phyloP scores from a whole-genome alignment of 2,113 vertebrate genomes.

The Platycercus adscitus region DNA sequence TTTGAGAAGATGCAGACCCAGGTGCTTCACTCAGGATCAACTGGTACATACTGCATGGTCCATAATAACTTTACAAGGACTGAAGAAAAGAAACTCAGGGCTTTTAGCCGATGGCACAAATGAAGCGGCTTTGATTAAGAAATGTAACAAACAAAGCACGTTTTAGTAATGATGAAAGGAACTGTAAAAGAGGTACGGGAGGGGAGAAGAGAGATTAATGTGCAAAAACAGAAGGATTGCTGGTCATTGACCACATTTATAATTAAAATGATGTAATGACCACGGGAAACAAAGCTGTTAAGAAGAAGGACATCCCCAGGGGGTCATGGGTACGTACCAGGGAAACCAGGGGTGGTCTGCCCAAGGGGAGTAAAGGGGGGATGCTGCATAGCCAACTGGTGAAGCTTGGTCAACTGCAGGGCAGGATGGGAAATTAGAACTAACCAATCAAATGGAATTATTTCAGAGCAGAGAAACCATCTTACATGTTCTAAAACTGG shows the following conservation, averaged over 20 bases:
- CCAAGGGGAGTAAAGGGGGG: conserved; percentile 97
- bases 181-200: conserved; percentile 12
- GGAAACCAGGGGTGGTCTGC: conserved; percentile 98
- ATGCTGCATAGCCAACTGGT: conserved; percentile 99
- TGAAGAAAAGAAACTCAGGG: conserved; percentile 21
- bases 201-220: conserved; percentile 59
- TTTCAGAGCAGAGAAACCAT: conserved; percentile 91
- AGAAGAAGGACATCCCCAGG: conserved; percentile 89
- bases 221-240: conserved; percentile 63
- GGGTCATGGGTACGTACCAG: conserved; percentile 95
- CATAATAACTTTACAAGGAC: conserved; percentile 33
- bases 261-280: conserved; percentile 81
- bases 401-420: conserved; percentile 99
- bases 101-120: conserved; percentile 46
- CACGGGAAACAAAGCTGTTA: conserved; percentile 84
- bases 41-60: conserved; percentile 48
- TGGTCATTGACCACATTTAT: conserved; percentile 78
- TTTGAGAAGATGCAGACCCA: neutral
- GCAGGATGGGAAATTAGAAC: conserved; percentile 98
- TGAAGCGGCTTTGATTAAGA: conserved; percentile 32
- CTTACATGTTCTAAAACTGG: conserved; percentile 79
- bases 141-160: conserved; percentile 45
- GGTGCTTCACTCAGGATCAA: neutral
- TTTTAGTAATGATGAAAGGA: conserved; percentile 61
- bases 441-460: conserved; percentile 96